Percentiles rank a stretch among this genome's conserved stretches.
phyloP scores from a whole-genome alignment of 2,888 invertebrate genomes.

The Epinotia nisella region DNA sequence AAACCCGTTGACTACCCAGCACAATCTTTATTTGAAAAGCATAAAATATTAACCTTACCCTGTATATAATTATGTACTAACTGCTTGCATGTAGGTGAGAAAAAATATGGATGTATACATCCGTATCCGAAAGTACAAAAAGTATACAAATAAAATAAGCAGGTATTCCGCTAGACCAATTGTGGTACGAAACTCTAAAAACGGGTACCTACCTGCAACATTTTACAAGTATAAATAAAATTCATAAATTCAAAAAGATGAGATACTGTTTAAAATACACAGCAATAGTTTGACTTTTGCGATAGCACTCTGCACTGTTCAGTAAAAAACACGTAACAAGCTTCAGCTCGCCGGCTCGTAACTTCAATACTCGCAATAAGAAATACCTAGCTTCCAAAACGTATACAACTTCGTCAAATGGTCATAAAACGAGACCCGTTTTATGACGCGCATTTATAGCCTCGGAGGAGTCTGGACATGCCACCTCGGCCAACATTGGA shows the following conservation, averaged over 20 bases:
- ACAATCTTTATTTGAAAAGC: no score
- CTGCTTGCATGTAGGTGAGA: no score
- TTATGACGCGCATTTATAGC: conserved; percentile 82
- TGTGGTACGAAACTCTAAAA: background rate
- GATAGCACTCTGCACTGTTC: conserved; percentile 6
- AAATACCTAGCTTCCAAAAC: conserved; percentile 79
- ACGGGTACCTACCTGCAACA: background rate
- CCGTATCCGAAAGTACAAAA: no score
- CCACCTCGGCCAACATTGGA: conserved; percentile 60
- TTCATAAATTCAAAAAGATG: background rate
- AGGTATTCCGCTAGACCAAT: no score
- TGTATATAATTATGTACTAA: no score
- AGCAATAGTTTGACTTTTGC: background rate
- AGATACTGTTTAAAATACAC: background rate
- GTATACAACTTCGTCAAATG: conserved; percentile 82
- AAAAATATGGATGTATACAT: no score
- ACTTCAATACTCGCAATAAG: conserved; percentile 61
- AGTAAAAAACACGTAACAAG: conserved; percentile 31
- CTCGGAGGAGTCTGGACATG: conserved; percentile 75
- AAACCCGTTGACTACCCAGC: no score
- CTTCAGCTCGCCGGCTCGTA: background rate
- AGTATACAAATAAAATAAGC: background rate
- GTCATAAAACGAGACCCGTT: conserved; percentile 81
- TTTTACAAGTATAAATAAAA: background rate
- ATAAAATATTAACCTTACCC: no score